These are phyloP conservation scores for Peromyscus attwateri DNA, from an alignment of 2,797 vertebrate genomes.

Conservation along the genomic window DNA sequence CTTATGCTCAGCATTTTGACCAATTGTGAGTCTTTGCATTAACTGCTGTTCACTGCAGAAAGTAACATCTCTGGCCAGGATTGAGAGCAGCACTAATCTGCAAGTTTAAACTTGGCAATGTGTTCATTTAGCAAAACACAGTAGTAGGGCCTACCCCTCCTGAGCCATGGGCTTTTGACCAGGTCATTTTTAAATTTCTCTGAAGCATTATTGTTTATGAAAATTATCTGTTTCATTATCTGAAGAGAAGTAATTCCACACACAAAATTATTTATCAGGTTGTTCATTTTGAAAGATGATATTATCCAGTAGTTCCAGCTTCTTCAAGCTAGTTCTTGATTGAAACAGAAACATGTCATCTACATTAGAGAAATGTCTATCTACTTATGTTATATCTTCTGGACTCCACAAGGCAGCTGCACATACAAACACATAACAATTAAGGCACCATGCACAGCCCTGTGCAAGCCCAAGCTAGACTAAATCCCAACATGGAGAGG, in stretches of 20 bases:
- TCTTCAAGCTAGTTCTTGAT: neutral
- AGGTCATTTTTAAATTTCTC: neutral
- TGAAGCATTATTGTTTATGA: neutral
- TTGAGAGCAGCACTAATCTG: neutral
- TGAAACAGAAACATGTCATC: neutral
- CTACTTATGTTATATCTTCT: neutral
- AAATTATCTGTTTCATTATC: neutral
- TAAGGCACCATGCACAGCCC: neutral
- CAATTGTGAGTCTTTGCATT: neutral
- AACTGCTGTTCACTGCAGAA: neutral
- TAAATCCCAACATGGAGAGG: neutral
- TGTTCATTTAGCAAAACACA: neutral
- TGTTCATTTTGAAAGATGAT: neutral
- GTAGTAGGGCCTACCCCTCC: neutral
- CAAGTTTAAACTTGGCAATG: neutral
- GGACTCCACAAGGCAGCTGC: neutral
- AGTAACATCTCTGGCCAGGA: neutral
- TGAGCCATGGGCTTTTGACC: neutral
- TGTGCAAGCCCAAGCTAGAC: neutral
- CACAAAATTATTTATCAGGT: neutral
- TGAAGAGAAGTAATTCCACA: neutral
- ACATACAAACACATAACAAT: neutral
- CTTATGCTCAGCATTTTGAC: neutral
- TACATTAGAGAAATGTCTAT: neutral
- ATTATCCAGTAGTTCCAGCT: neutral